Evolutionary conservation across 2,888 invertebrate genomes (phyloP).

Genomic region (Eristalis arbustorum): DNA sequence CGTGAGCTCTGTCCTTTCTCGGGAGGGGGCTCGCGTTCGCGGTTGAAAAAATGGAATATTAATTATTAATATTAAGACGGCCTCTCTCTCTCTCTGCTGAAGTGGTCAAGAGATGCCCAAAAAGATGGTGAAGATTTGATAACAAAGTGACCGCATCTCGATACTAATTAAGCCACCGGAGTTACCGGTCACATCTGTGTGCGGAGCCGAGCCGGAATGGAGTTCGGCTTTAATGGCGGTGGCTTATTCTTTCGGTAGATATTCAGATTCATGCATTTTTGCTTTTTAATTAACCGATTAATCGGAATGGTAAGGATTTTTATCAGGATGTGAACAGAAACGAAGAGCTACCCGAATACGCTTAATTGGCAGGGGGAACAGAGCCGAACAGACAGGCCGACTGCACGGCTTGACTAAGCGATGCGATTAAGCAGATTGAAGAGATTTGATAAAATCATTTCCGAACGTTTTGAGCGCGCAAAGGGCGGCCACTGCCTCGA

Average conservation of each 20-base stretch:
- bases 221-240: constrained; percentile 52
- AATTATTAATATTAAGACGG: constrained; percentile 61
- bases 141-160: constrained; percentile 63
- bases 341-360: constrained; percentile 64
- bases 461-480: constrained; percentile 48
- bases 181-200: constrained; percentile 38
- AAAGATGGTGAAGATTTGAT: constrained; percentile 69
- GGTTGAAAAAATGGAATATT: constrained; percentile 57
- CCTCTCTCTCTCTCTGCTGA: not conserved
- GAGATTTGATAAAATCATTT: constrained; percentile 48
- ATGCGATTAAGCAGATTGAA: constrained; percentile 57
- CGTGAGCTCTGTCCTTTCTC: constrained; percentile 26
- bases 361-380: constrained; percentile 57
- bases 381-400: not conserved
- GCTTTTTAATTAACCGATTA: constrained; percentile 64
- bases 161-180: constrained; percentile 70
- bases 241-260: constrained; percentile 60
- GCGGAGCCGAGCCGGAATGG: constrained; percentile 27
- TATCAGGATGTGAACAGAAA: constrained; percentile 39
- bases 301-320: constrained; percentile 65
- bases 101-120: not conserved
- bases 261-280: constrained; percentile 34
- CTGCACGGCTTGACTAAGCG: constrained; percentile 43
- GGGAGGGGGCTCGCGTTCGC: not conserved
- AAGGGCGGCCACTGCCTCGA: not conserved